phyloP scores from a whole-genome alignment of 2,797 vertebrate genomes.

The Hapalemur alaotrensis region DNA sequence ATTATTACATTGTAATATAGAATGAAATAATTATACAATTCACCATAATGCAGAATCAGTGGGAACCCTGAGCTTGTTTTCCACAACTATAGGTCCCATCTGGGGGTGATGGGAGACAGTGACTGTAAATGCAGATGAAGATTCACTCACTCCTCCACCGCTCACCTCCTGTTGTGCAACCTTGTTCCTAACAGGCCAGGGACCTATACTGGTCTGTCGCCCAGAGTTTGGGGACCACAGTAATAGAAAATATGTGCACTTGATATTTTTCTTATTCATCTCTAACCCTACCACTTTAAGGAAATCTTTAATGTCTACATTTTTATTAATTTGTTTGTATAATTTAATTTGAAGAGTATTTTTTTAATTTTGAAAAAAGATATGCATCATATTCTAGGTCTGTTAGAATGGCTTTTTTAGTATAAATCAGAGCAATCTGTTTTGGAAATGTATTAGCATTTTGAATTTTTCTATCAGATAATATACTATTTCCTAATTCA shows the following conservation, averaged over 20 bases:
- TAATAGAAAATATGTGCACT: not conserved
- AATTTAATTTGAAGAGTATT: not conserved
- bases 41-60: no score
- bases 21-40: no score
- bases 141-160: no score
- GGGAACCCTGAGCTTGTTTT: no score
- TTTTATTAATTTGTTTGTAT: not conserved
- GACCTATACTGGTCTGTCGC: no score
- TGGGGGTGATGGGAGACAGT: no score
- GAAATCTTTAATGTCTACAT: not conserved
- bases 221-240: no score
- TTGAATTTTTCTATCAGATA: not conserved
- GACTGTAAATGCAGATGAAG: no score
- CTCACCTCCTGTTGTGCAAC: no score
- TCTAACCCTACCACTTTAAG: not conserved
- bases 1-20: no score
- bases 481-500: not conserved
- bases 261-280: not conserved
- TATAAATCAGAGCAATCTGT: not conserved
- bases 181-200: no score
- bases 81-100: no score
- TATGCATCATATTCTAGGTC: not conserved
- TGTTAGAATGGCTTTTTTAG: not conserved
- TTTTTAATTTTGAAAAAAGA: not conserved
- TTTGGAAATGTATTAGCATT: not conserved